phyloP scores from a whole-genome alignment of 2,113 vertebrate species.

The Gopherus flavomarginatus region DNA sequence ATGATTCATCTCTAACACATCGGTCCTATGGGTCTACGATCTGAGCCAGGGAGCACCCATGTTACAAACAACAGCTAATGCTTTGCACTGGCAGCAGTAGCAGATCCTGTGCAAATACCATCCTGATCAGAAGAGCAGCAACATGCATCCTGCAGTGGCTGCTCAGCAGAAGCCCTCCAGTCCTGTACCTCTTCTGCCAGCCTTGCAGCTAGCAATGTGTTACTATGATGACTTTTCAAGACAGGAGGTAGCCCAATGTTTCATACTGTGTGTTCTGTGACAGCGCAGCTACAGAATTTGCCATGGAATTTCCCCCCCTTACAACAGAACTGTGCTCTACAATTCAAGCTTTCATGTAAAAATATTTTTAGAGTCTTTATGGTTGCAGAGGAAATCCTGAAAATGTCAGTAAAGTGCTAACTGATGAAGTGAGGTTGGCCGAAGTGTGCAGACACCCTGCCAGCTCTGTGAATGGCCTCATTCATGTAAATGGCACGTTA shows the following conservation, averaged over 20 bases:
- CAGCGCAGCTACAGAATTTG: rapidly evolving
- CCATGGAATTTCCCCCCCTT: not conserved
- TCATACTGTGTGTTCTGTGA: not conserved
- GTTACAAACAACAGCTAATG: not conserved
- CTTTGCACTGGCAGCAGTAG: not conserved
- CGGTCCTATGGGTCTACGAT: not conserved
- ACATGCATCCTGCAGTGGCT: not conserved
- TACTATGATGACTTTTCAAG: not conserved
- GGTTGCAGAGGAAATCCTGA: not conserved
- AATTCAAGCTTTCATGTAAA: not conserved
- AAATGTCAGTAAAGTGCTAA: not conserved
- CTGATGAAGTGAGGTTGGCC: not conserved
- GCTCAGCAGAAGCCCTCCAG: not conserved
- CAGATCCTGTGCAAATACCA: not conserved
- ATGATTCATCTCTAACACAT: not conserved
- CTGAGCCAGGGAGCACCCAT: not conserved
- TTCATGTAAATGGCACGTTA: not conserved
- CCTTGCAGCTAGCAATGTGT: not conserved
- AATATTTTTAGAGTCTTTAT: not conserved
- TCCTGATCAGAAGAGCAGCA: not conserved
- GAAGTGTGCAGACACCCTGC: not conserved
- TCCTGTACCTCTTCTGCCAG: not conserved
- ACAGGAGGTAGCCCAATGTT: not conserved
- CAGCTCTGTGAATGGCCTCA: not conserved
- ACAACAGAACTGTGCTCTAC: not conserved